phyloP scores from a whole-genome alignment of 2,888 invertebrate genomes.

The Perdita meconis region DNA sequence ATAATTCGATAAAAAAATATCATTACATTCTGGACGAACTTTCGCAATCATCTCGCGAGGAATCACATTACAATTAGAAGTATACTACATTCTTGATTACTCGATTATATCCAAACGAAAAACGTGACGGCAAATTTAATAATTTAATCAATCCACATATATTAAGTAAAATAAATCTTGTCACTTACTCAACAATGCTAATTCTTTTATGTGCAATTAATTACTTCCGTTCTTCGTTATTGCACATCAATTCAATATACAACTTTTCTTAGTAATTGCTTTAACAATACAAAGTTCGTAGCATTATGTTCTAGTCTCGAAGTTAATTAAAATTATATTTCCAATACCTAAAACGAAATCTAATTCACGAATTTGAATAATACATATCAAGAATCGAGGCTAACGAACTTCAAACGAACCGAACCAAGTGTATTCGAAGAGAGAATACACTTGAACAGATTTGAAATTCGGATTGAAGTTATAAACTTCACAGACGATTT shows the following conservation, averaged over 20 bases:
- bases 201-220: slow-evolving; percentile 20
- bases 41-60: not conserved
- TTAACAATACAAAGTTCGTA: not conserved
- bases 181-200: not conserved
- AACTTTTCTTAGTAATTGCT: not conserved
- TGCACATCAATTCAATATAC: slow-evolving; percentile 29
- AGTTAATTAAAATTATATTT: not conserved
- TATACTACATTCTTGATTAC: not conserved
- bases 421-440: not conserved
- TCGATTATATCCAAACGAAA: not conserved
- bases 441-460: not conserved
- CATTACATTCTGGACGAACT: slow-evolving; percentile 48
- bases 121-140: not conserved
- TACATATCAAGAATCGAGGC: not conserved
- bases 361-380: not conserved
- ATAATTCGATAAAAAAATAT: slow-evolving; percentile 29
- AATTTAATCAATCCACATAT: not conserved
- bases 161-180: not conserved
- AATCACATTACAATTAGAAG: not conserved
- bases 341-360: not conserved
- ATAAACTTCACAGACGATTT: not conserved
- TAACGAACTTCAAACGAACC: slow-evolving; percentile 5
- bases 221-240: slow-evolving; percentile 9
- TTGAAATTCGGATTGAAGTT: slow-evolving; percentile 5
- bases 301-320: slow-evolving; percentile 9